Conservation (phyloP, 2,113 vertebrate genomes). For the Agapornis roseicollis region DNA sequence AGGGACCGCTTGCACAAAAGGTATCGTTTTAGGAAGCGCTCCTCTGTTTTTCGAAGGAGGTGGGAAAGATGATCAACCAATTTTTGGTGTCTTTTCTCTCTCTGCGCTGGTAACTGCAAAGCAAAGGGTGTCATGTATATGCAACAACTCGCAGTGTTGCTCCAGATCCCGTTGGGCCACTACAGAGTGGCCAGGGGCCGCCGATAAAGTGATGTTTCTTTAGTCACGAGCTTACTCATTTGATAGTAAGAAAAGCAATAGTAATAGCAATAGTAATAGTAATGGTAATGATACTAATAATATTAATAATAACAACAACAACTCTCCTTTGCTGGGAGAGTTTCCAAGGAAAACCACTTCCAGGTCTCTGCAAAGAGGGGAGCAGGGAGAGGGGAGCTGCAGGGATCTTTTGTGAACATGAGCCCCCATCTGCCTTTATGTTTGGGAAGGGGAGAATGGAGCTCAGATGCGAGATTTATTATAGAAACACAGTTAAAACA, state of each 20-base stretch:
- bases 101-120: background rate
- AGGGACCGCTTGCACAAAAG: background rate
- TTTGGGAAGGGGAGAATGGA: fast-evolving
- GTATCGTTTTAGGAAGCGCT: background rate
- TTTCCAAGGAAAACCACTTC: background rate
- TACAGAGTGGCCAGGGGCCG: background rate
- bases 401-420: background rate
- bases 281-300: background rate
- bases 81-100: background rate
- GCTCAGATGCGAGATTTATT: background rate
- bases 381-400: background rate
- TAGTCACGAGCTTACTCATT: background rate
- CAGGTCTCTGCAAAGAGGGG: background rate
- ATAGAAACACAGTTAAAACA: fast-evolving
- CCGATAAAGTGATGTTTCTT: fast-evolving
- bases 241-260: background rate
- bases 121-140: background rate
- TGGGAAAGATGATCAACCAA: background rate
- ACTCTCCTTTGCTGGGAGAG: background rate
- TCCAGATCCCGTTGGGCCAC: background rate
- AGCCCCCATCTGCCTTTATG: fast-evolving
- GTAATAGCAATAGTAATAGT: background rate
- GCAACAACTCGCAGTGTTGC: background rate
- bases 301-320: background rate
- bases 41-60: background rate